Conservation (phyloP, 2,888 invertebrate species). For the Adelphocoris suturalis region DNA sequence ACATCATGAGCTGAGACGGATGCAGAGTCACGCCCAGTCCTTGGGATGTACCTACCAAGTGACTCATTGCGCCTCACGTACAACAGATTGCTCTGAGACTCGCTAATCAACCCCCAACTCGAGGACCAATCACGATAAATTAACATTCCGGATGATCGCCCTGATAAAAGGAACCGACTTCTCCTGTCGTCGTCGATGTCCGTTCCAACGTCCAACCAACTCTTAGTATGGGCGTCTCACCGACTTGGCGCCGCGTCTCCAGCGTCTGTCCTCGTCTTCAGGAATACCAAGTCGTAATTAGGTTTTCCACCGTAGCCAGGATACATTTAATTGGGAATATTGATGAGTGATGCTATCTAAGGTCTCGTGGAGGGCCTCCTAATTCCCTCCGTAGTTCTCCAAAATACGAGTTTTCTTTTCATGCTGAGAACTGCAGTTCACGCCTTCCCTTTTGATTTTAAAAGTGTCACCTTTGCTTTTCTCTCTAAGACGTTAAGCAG, state of each 20-base stretch:
- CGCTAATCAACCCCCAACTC: conserved; percentile 19
- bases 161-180: conserved; percentile 25
- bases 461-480: too few species aligned
- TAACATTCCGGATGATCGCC: neutral
- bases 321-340: conserved; percentile 51
- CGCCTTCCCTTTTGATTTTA: too few species aligned
- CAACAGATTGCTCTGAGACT: neutral
- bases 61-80: conserved; percentile 10
- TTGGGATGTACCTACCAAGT: conserved; percentile 10
- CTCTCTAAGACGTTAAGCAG: too few species aligned
- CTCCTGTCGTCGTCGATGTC: neutral
- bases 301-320: neutral
- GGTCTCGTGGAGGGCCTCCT: neutral
- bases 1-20: too few species aligned
- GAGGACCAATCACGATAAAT: conserved; percentile 10
- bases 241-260: conserved; percentile 9
- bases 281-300: conserved; percentile 17
- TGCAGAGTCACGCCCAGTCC: neutral
- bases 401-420: neutral
- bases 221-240: conserved; percentile 39
- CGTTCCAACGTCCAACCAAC: neutral
- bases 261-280: neutral
- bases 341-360: conserved; percentile 38
- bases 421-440: neutral
- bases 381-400: neutral